These are phyloP conservation scores for Leucopsar rothschildi DNA, from an alignment of 2,113 vertebrate species.

Conservation along the genomic window DNA sequence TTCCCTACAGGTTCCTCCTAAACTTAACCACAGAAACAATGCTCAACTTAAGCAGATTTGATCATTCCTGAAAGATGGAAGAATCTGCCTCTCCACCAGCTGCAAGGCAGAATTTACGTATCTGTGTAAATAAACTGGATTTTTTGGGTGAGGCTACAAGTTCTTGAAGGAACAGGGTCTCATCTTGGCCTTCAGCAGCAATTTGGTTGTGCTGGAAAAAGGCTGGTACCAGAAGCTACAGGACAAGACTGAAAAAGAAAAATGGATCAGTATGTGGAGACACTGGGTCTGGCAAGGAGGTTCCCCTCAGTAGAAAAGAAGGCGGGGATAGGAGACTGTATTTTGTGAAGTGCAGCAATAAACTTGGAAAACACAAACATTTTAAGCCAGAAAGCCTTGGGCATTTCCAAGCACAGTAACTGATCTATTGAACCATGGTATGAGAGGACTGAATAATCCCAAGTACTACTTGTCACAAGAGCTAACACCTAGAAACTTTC, in stretches of 20 bases:
- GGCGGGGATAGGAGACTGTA: fast-evolving
- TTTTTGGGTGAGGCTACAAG: neutral
- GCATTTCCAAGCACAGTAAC: neutral
- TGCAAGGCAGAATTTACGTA: neutral
- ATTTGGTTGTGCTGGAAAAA: neutral
- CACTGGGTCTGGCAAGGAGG: neutral
- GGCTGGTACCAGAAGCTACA: neutral
- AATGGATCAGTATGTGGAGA: neutral
- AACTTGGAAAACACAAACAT: neutral
- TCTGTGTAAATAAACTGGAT: neutral
- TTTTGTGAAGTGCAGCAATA: neutral
- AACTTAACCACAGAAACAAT: neutral
- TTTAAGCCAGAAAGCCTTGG: neutral
- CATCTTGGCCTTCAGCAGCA: neutral
- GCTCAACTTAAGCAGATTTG: neutral
- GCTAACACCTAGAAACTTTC: neutral
- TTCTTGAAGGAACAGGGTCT: neutral
- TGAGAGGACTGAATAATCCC: neutral
- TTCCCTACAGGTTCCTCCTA: neutral
- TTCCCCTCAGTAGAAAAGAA: neutral
- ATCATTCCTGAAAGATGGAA: neutral
- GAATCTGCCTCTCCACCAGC: neutral
- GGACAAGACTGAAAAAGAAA: neutral
- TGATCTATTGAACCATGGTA: neutral
- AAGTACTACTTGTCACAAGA: neutral